A percentile compares a stretch with the other conserved stretches of the same genome.
These are phyloP conservation scores for Tor tambroides DNA, from an alignment of 2,113 vertebrate species.

Conservation along the genomic window DNA sequence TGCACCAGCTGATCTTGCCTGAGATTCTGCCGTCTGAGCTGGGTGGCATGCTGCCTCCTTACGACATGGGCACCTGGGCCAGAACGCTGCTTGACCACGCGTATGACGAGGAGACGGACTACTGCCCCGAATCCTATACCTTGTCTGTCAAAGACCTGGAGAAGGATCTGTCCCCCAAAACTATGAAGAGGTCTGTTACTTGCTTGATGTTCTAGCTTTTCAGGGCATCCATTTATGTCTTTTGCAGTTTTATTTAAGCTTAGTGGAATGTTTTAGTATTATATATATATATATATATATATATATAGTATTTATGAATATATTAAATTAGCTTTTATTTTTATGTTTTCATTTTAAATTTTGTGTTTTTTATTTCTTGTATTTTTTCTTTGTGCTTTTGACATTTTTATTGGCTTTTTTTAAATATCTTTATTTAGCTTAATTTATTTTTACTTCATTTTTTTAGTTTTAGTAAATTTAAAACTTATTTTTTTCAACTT, in stretches of 20 bases:
- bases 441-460: too few species aligned
- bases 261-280: not conserved
- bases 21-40: conserved; percentile 98
- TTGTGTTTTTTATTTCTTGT: too few species aligned
- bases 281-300: too few species aligned
- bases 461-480: too few species aligned
- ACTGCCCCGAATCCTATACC: conserved; percentile 87
- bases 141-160: conserved; percentile 88
- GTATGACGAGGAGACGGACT: conserved; percentile 96
- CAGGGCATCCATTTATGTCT: not conserved
- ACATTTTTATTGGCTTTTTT: too few species aligned
- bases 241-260: not conserved
- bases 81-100: conserved; percentile 95
- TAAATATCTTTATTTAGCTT: too few species aligned
- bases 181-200: conserved; percentile 90
- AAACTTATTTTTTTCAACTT: too few species aligned
- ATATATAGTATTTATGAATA: too few species aligned
- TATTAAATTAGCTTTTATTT: too few species aligned
- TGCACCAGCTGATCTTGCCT: conserved; percentile 95
- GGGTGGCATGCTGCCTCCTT: conserved; percentile 97
- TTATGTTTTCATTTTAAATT: too few species aligned
- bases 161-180: conserved; percentile 91
- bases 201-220: not conserved
- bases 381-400: too few species aligned
- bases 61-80: conserved; percentile 99